These are phyloP conservation scores for Pygmarrhopalites habei DNA, from an alignment of 1,140 invertebrate genomes.

Conservation along the genomic window DNA sequence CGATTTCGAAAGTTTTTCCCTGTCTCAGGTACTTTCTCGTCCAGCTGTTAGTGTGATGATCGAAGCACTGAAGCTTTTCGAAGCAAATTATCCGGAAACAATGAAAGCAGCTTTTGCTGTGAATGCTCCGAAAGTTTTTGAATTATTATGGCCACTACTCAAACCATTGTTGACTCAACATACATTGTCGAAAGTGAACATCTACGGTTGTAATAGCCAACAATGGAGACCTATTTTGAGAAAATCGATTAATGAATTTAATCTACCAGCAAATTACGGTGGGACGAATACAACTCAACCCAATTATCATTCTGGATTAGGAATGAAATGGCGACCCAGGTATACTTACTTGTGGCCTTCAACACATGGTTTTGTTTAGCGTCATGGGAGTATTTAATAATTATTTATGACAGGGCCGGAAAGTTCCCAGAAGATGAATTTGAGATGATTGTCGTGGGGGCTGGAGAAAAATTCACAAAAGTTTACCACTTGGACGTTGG, in stretches of 20 bases:
- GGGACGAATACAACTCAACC: not conserved
- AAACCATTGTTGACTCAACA: slow-evolving; percentile 2
- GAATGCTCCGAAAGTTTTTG: slow-evolving; percentile 9
- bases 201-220: not conserved
- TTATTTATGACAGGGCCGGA: no score
- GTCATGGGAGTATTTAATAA: no score
- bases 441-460: not conserved
- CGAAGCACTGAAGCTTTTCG: not conserved
- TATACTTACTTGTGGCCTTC: no score
- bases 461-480: slow-evolving; percentile 2
- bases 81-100: slow-evolving; percentile 10
- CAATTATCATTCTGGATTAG: no score
- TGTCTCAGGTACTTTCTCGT: not conserved
- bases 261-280: not conserved
- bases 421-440: not conserved
- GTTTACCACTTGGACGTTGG: not conserved
- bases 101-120: not conserved
- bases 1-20: slow-evolving; percentile 1
- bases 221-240: not conserved
- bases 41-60: not conserved
- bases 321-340: no score
- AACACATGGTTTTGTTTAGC: no score
- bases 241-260: not conserved
- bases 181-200: not conserved
- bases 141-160: not conserved